Evolutionary conservation across 2,888 invertebrate genomes (phyloP).

Genomic region (Heliconius aoede): DNA sequence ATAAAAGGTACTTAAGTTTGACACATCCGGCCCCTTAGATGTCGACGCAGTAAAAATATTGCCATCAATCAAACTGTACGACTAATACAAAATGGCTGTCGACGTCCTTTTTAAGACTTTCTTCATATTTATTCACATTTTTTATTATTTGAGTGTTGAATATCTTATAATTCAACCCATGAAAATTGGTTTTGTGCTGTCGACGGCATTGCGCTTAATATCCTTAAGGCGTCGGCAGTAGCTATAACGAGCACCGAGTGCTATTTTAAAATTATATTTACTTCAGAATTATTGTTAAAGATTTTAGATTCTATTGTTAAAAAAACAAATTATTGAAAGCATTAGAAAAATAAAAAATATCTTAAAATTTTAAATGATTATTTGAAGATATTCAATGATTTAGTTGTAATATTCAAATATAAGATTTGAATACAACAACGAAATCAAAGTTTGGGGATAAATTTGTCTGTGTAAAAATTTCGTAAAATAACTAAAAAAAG

Average conservation of each 20-base stretch:
- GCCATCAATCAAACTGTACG: conserved; percentile 9
- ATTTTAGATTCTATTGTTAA: too few species aligned
- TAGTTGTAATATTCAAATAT: background rate
- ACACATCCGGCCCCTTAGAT: background rate
- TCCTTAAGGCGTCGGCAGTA: background rate
- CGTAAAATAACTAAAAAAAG: background rate
- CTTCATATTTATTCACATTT: background rate
- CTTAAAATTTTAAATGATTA: background rate
- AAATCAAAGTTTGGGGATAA: too few species aligned
- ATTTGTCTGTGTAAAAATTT: too few species aligned
- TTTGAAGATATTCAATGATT: background rate
- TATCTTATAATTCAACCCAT: background rate
- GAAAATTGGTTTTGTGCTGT: background rate
- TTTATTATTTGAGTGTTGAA: background rate
- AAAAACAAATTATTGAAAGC: background rate
- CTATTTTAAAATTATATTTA: background rate
- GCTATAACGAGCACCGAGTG: background rate
- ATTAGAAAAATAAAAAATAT: background rate
- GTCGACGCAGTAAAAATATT: background rate
- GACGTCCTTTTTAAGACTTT: background rate
- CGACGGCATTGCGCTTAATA: conserved; percentile 9
- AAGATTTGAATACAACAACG: too few species aligned
- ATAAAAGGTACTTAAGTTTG: background rate
- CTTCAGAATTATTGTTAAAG: too few species aligned
- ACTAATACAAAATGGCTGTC: background rate